Conservation (phyloP, 2,113 vertebrate genomes). For the Diphyllodes magnificus region DNA sequence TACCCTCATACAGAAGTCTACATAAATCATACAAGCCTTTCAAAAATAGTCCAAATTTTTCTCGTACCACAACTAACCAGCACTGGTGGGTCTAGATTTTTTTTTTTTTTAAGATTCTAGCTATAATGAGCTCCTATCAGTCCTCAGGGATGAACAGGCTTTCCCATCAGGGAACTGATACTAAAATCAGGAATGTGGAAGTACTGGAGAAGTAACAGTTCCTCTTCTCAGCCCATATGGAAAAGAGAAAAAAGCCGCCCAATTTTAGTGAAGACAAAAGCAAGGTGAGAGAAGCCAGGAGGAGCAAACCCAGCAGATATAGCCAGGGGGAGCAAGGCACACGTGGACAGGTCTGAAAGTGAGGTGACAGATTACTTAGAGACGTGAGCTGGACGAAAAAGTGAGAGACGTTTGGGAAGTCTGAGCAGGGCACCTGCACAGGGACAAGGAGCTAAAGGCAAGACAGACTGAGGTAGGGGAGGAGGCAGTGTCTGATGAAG, state of each 20-base stretch:
- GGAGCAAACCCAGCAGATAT: not conserved
- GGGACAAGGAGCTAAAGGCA: not conserved
- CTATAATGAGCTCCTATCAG: not conserved
- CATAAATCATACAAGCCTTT: not conserved
- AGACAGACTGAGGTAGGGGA: not conserved
- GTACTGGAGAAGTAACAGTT: not conserved
- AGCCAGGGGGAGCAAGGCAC: not conserved
- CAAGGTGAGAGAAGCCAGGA: not conserved
- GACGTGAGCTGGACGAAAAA: not conserved
- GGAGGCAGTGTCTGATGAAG: not conserved
- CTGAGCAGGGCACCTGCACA: not conserved
- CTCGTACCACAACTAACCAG: not conserved
- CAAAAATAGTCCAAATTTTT: not conserved
- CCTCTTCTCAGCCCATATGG: not conserved
- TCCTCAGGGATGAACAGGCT: not conserved
- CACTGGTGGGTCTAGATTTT: not conserved
- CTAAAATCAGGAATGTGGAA: not conserved
- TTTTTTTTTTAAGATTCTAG: not conserved
- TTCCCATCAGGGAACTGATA: not conserved
- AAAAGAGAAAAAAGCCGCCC: not conserved
- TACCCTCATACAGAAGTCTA: not conserved
- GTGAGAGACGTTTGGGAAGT: not conserved
- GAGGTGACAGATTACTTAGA: not conserved
- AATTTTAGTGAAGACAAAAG: not conserved
- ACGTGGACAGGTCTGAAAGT: rapidly evolving